A percentile compares a stretch with the other conserved stretches of the same genome.
These are phyloP conservation scores for Celastrina argiolus DNA, from an alignment of 2,888 invertebrate genomes.

Conservation along the genomic window DNA sequence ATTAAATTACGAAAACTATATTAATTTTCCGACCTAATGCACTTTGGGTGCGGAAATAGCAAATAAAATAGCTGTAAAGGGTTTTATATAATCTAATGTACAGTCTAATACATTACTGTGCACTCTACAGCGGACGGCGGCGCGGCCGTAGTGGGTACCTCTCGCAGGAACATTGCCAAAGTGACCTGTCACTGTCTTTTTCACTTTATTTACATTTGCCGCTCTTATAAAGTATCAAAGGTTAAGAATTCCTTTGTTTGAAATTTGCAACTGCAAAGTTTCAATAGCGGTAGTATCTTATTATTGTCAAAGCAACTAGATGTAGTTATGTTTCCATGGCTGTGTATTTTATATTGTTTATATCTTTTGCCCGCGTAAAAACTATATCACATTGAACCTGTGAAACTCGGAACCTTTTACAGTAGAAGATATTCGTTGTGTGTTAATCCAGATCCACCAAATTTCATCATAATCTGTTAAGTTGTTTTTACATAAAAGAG, in stretches of 20 bases:
- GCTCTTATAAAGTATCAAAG: conserved; percentile 14
- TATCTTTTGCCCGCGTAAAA: no score
- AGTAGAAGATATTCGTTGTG: no score
- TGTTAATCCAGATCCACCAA: no score
- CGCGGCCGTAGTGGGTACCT: no score
- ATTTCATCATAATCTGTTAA: no score
- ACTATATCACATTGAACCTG: no score
- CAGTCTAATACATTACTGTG: conserved; percentile 15
- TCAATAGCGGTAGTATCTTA: no score
- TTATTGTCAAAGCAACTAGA: no score
- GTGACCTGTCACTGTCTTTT: conserved; percentile 48
- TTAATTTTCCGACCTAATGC: neutral
- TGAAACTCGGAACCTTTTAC: no score
- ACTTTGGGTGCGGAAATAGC: neutral
- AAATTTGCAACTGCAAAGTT: neutral
- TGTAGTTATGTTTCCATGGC: no score
- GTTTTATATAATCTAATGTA: neutral
- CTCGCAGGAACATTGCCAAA: conserved; percentile 54
- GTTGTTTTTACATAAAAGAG: no score
- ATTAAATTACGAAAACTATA: neutral
- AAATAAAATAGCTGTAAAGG: neutral
- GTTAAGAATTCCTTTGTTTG: conserved; percentile 3
- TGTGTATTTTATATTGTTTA: no score
- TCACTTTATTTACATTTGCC: conserved; percentile 36
- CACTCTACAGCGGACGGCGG: conserved; percentile 11